Conservation (phyloP, 2,113 vertebrate genomes). For the Onychostoma macrolepis region DNA sequence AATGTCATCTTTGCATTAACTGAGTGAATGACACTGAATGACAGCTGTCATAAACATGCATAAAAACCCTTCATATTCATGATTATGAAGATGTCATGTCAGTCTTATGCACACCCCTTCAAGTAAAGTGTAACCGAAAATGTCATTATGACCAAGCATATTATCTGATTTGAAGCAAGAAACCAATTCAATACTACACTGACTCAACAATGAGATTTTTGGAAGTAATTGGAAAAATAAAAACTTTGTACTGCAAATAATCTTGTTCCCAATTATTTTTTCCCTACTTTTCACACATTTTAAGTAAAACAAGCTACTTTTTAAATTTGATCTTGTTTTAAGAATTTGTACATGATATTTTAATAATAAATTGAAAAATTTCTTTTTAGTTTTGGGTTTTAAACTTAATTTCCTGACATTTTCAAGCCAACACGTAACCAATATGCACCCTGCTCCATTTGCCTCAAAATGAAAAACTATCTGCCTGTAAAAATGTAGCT, state of each 20-base stretch:
- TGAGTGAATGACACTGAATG: too few relatives aligned
- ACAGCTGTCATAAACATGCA: too few relatives aligned
- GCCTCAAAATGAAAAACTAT: neutral
- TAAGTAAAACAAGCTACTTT: neutral
- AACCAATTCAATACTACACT: neutral
- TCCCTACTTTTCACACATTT: neutral
- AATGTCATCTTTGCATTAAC: too few relatives aligned
- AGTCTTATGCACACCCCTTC: too few relatives aligned
- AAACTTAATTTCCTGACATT: neutral
- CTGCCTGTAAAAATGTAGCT: neutral
- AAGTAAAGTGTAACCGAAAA: too few relatives aligned
- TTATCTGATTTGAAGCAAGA: neutral
- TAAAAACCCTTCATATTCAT: too few relatives aligned
- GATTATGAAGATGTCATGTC: too few relatives aligned
- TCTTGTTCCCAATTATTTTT: neutral
- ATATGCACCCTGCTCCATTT: neutral
- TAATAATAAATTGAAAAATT: too few relatives aligned
- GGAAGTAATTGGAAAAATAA: neutral
- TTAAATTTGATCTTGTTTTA: neutral
- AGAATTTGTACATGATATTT: too few relatives aligned
- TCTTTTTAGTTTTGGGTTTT: too few relatives aligned
- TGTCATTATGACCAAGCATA: neutral
- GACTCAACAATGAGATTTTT: neutral
- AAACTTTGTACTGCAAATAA: neutral
- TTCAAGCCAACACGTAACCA: neutral